phyloP scores from a whole-genome alignment of 2,797 vertebrate genomes.

The Gambusia yucatana region DNA sequence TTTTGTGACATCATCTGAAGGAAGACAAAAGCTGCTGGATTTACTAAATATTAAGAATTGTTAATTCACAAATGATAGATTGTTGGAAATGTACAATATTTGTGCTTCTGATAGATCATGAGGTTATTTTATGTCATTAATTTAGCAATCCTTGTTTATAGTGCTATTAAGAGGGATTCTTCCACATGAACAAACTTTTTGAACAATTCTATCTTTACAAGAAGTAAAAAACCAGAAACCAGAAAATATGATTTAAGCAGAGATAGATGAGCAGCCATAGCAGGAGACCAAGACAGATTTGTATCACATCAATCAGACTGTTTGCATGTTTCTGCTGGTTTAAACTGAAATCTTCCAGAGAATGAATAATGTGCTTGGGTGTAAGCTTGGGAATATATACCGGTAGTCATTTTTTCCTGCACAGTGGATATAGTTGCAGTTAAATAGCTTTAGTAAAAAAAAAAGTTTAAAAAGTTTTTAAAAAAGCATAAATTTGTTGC shows the following conservation, averaged over 20 bases:
- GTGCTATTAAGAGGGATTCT: too few relatives aligned
- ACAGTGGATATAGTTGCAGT: not conserved
- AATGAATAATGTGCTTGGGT: not conserved
- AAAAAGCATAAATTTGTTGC: not conserved
- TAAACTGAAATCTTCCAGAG: not conserved
- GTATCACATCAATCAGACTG: too few relatives aligned
- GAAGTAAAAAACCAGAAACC: not conserved
- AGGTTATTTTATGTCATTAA: too few relatives aligned
- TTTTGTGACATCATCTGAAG: too few relatives aligned
- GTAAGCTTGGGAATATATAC: not conserved
- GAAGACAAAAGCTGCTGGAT: too few relatives aligned
- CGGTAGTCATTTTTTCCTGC: not conserved
- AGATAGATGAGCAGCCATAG: not conserved
- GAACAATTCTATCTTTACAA: not conserved
- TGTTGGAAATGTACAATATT: too few relatives aligned
- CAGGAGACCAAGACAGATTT: not conserved
- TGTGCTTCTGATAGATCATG: too few relatives aligned
- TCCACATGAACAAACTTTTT: not conserved
- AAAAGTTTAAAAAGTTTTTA: not conserved
- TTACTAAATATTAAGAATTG: too few relatives aligned
- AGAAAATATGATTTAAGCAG: not conserved
- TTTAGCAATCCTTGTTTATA: too few relatives aligned
- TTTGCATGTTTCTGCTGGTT: not conserved
- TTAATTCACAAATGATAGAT: too few relatives aligned
- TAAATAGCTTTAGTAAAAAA: not conserved